Conservation (phyloP, 2,113 vertebrate genomes). For the Leuciscus idus region DNA sequence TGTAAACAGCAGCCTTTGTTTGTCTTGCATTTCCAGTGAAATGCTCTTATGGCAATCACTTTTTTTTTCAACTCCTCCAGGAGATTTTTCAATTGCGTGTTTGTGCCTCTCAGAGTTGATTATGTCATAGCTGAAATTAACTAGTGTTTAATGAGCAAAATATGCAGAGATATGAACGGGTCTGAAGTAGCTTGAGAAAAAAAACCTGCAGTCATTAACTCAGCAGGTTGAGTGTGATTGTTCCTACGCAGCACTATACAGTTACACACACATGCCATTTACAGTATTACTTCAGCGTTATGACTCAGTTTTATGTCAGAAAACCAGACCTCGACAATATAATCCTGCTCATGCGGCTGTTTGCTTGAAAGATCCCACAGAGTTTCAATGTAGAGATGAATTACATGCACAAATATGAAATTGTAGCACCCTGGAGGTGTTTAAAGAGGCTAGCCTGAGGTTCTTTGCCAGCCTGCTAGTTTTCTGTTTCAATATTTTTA, state of each 20-base stretch:
- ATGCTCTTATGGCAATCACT: constrained; percentile 61
- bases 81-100: constrained; percentile 65
- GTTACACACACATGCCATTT: constrained; percentile 26
- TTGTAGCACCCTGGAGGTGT: constrained; percentile 34
- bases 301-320: constrained; percentile 37
- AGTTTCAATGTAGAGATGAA: constrained; percentile 54
- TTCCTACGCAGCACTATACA: constrained; percentile 25
- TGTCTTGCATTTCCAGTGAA: constrained; percentile 20
- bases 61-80: constrained; percentile 67
- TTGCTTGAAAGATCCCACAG: constrained; percentile 46
- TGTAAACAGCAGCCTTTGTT: constrained; percentile 23
- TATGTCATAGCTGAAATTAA: constrained; percentile 69
- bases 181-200: constrained; percentile 11
- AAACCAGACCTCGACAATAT: constrained; percentile 49
- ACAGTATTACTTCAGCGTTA: constrained; percentile 18
- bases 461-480: constrained; percentile 46
- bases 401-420: constrained; percentile 55
- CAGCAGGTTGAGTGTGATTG: constrained; percentile 38
- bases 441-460: constrained; percentile 38
- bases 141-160: constrained; percentile 17
- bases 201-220: constrained; percentile 42
- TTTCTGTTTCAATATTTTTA: constrained; percentile 25
- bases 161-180: constrained; percentile 7
- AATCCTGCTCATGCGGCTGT: constrained; percentile 24
- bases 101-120: constrained; percentile 61